phyloP scores from a whole-genome alignment of 1,140 invertebrate genomes.

The Drosophila kanapiae region DNA sequence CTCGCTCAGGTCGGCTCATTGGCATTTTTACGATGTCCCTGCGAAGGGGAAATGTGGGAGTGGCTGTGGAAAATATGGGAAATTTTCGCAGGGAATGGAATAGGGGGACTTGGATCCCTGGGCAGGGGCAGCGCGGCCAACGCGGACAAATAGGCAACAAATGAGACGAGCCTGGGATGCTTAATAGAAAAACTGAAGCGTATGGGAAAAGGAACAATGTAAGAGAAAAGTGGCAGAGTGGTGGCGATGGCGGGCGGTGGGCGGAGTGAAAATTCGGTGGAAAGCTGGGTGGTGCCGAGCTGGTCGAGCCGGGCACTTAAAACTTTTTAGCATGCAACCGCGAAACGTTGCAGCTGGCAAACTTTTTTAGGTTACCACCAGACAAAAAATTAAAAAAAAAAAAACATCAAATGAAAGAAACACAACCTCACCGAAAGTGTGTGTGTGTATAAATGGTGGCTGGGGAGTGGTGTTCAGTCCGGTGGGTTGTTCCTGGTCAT shows the following conservation, averaged over 20 bases:
- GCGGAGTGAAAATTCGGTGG: constrained; percentile 22
- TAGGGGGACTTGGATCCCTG: no score
- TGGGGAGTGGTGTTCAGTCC: constrained; percentile 3
- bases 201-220: constrained; percentile 53
- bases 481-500: constrained; percentile 40
- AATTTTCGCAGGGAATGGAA: constrained; percentile 7
- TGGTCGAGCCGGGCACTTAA: constrained; percentile 75
- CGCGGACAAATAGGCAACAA: constrained; percentile 77
- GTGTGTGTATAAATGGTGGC: constrained; percentile 23
- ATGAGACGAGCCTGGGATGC: constrained; percentile 75
- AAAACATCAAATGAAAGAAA: constrained; percentile 4
- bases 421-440: background rate
- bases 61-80: constrained; percentile 8
- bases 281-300: constrained; percentile 25
- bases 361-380: constrained; percentile 47
- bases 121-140: constrained; percentile 15
- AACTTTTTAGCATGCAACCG: constrained; percentile 81
- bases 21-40: constrained; percentile 79
- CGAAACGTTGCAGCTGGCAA: constrained; percentile 68
- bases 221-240: background rate
- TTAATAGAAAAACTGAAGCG: constrained; percentile 79
- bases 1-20: constrained; percentile 79
- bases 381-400: constrained; percentile 7
- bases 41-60: constrained; percentile 5
- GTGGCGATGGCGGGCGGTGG: background rate